Base-by-base conservation (phyloP, 1,140 invertebrate genomes). In the Araneus ventricosus region DNA sequence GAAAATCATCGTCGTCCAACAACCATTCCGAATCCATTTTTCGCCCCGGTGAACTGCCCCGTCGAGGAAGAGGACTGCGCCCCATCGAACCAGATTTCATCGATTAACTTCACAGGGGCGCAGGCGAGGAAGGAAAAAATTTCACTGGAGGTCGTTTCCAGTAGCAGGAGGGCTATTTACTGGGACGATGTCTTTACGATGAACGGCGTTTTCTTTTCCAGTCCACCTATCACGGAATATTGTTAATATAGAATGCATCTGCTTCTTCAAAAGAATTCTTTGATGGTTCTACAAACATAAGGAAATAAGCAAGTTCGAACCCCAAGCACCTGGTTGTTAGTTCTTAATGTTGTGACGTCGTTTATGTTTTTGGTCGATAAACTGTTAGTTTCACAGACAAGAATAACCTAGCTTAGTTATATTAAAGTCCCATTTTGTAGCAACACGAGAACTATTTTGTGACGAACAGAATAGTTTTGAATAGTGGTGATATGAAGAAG, bases 1-100 rank as follows among this genome's bases (percentile, higher is more conserved):
- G 70, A 14, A 67, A 67, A 67, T 67, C 63, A 67, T 67, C 63
- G 70, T 75, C 70, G 30, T 75, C 70, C 70, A 75, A 75, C 70
- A 75, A 22, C 70, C 70, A 75, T 75, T 75, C 70, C 14, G 70
- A 75, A 75, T 75, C 70, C 70, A 75, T 75, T 75, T 75, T 75
- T 75, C 70, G 70, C 30, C 70, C 70, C 34, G 70, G 4, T 75
- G 70, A 17, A 34, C 70, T n/a, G 59, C 59, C 22, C 59, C 59
- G 10, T 52, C 45, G 45, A 52, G 45, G 10, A 52, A n/a, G 22
- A 24, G 59, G 5, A 22, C 59, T 63, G 59, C 70, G 30, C 70
- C 70, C 70, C 70, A 75, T 75, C 70, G 63, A 67, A 67, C 63
- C n/a, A 14, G 27, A 67, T 67, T 67, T 30, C 63, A 67, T 67